Conservation (phyloP, 2,888 invertebrate species). For the Lycocerus yunnanus region DNA sequence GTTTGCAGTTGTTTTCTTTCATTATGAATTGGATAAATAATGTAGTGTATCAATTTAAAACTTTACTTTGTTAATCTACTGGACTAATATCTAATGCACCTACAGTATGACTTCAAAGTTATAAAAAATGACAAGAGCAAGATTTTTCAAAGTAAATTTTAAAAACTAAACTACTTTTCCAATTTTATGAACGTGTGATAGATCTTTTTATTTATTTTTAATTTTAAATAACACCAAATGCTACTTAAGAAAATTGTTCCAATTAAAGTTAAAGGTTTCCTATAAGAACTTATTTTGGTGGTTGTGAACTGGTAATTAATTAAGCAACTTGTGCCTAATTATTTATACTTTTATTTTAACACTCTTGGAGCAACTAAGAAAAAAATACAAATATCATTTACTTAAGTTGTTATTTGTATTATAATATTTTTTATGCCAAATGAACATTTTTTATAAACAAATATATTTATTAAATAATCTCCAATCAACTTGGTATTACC, state of each 20-base stretch:
- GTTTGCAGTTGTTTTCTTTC: no score
- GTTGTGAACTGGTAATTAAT: constrained; percentile 2
- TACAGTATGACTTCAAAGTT: no score
- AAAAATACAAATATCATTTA: neutral
- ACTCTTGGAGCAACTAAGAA: neutral
- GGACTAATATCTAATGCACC: no score
- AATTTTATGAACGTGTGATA: neutral
- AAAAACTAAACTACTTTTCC: neutral
- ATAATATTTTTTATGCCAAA: neutral
- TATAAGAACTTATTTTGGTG: neutral
- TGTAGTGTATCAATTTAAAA: no score
- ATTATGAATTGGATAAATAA: no score
- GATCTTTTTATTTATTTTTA: neutral
- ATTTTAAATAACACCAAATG: neutral
- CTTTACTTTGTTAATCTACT: no score
- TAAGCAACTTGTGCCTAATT: constrained; percentile 1
- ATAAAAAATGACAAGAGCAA: neutral
- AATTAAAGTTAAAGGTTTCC: neutral
- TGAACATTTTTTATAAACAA: neutral
- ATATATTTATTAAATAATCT: no score
- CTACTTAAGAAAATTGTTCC: neutral
- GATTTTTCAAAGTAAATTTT: neutral
- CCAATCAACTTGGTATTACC: neutral
- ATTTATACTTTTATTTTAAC: neutral
- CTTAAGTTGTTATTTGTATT: neutral